Evolutionary conservation across 2,888 invertebrate genomes (phyloP).

Genomic region (Euplexia lucipara): DNA sequence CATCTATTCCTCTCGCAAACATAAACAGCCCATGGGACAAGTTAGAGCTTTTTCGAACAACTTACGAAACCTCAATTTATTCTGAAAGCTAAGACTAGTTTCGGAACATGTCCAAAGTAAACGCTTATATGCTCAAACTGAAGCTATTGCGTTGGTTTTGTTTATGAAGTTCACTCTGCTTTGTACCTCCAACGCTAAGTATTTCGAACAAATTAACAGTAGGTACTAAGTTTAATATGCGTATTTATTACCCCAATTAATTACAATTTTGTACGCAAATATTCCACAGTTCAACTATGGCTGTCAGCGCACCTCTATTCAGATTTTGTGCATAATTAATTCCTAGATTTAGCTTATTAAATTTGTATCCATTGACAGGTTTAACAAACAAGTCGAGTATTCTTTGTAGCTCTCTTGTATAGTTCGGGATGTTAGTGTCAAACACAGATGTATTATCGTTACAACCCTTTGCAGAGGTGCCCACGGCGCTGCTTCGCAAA

Average conservation of each 20-base stretch:
- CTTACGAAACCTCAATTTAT: conserved; percentile 62
- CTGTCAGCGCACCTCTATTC: conserved; percentile 6
- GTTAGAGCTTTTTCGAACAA: conserved; percentile 62
- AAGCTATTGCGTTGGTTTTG: conserved; percentile 27
- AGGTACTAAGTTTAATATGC: neutral
- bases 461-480: conserved; percentile 58
- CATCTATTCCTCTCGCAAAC: conserved; percentile 67
- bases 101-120: conserved; percentile 40
- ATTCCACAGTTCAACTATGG: conserved; percentile 8
- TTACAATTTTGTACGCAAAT: neutral
- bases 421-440: conserved; percentile 36
- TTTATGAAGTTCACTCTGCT: conserved; percentile 11
- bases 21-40: conserved; percentile 66
- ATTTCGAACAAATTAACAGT: conserved; percentile 1
- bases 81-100: conserved; percentile 38
- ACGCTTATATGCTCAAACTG: conserved; percentile 4
- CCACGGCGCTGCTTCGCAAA: conserved; percentile 61
- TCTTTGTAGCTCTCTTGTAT: neutral
- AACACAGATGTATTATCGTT: conserved; percentile 58
- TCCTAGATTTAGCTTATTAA: conserved; percentile 5
- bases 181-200: conserved; percentile 8
- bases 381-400: conserved; percentile 8
- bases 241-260: neutral
- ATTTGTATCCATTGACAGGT: conserved; percentile 8
- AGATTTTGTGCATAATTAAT: conserved; percentile 5